Conservation (phyloP, 2,113 vertebrate genomes). For the Desmodus rotundus region DNA sequence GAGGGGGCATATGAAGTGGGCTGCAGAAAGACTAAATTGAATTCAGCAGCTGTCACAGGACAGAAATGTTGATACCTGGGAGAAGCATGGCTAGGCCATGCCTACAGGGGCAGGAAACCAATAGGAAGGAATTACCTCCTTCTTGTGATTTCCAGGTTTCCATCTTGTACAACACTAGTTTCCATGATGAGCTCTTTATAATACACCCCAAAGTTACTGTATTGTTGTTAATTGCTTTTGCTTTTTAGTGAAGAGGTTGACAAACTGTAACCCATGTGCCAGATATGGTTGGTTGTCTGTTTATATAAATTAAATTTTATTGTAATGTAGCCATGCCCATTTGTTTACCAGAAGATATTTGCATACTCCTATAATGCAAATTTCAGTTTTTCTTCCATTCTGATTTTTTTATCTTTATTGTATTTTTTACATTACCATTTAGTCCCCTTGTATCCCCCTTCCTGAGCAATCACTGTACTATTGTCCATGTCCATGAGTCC, state of each 20-base stretch:
- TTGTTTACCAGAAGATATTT: neutral
- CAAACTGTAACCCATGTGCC: neutral
- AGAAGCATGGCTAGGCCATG: neutral
- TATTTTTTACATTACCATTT: too few relatives aligned
- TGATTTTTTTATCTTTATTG: neutral
- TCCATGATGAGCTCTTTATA: neutral
- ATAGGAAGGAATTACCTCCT: neutral
- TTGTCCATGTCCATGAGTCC: too few relatives aligned
- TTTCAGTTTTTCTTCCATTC: neutral
- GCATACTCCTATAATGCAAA: neutral
- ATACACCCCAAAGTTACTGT: neutral
- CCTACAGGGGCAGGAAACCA: neutral
- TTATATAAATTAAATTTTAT: conserved; percentile 40
- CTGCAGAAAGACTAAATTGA: neutral
- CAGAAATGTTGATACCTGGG: neutral
- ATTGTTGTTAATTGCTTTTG: neutral
- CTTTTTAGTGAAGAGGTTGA: neutral
- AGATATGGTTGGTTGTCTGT: neutral
- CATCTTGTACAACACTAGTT: neutral
- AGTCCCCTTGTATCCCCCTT: too few relatives aligned
- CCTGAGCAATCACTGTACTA: too few relatives aligned
- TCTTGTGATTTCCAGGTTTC: neutral
- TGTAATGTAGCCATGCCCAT: neutral
- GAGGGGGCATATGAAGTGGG: neutral
- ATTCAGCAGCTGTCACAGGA: neutral